Evolutionary conservation across 2,888 invertebrate species (phyloP), one percentile per base, ranked within the genome.

Genomic region (Leptothorax acervorum): DNA sequence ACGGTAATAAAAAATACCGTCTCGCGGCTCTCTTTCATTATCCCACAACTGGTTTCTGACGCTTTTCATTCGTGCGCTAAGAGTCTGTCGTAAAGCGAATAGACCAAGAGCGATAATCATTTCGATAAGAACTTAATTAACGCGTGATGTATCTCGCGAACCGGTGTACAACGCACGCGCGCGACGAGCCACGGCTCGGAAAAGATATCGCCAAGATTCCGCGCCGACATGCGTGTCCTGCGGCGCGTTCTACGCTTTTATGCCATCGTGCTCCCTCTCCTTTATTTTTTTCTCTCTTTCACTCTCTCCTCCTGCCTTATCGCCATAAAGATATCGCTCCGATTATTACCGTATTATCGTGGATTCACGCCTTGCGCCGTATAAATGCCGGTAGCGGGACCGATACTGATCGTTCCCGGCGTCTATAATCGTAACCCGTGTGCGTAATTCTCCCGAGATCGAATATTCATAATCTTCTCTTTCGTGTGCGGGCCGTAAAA

Each of bases 91-190:
- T 79, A 86, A 86, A 87, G 79, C 85, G 87, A 76, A 57, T 70
- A 84, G 87, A 86, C 89, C 82, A 83, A 86, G 74, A 76, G 62
- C 79, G 90, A 90, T 90, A 91, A 91, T 90, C 87, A 82, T 51
- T 3, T 55, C 79, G 90, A 90, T 90, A 91, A 90, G 90, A 75
- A 88, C 91, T 91, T 91, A 88, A 91, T 91, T 91, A 91, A 87
- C 89, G 88, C 88, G 76, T 84, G 86, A 84, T 84, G 68, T 83
- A 90, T 85, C 86, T 85, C 85, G 57, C 55, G 63, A 73, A 62
- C 74, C 74, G 63, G 68, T 73, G 18, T 45, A 55, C 65, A 66
- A 76, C 45, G 39, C 70, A 76, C 87, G 68, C 85, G 74, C 28
- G 63, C 65, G 39, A n/a, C 82, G 60, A 51, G 78, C 82, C 83